These are phyloP conservation scores for Brachynemurus nebulosus DNA, from an alignment of 2,888 invertebrate genomes.

Conservation along the genomic window DNA sequence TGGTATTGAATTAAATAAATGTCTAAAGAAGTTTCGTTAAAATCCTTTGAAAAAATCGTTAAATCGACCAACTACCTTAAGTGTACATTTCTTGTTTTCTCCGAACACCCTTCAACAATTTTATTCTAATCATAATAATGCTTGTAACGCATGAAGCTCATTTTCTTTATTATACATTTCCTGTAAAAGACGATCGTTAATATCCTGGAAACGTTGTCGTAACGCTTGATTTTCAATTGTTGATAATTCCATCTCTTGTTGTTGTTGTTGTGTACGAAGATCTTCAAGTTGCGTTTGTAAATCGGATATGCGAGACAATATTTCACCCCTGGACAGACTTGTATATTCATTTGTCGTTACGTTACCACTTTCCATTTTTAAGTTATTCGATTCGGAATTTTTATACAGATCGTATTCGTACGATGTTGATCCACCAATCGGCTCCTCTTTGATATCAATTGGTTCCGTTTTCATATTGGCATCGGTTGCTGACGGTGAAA, in stretches of 20 bases:
- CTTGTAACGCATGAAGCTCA: constrained; percentile 34
- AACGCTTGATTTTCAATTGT: constrained; percentile 75
- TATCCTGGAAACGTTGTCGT: constrained; percentile 68
- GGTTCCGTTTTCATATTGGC: background rate
- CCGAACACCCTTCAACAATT: too few relatives aligned
- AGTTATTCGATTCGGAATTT: constrained; percentile 2
- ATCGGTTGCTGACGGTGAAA: constrained; percentile 18
- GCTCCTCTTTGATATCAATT: constrained; percentile 5
- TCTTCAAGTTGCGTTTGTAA: constrained; percentile 61
- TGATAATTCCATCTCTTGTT: constrained; percentile 71
- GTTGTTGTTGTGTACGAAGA: constrained; percentile 54
- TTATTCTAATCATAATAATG: constrained; percentile 27
- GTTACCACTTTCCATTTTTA: constrained; percentile 11
- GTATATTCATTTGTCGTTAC: constrained; percentile 5
- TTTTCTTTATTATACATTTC: constrained; percentile 69
- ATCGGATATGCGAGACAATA: constrained; percentile 52
- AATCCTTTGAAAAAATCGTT: too few relatives aligned
- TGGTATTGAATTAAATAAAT: too few relatives aligned
- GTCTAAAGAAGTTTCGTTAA: too few relatives aligned
- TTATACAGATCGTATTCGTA: constrained; percentile 4
- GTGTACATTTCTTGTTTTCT: too few relatives aligned
- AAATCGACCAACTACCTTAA: too few relatives aligned
- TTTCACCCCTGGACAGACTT: constrained; percentile 23
- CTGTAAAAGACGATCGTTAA: constrained; percentile 61
- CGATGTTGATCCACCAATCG: background rate